Base-by-base conservation (phyloP, 1,140 invertebrate species). In the Leptinotarsa texana region DNA sequence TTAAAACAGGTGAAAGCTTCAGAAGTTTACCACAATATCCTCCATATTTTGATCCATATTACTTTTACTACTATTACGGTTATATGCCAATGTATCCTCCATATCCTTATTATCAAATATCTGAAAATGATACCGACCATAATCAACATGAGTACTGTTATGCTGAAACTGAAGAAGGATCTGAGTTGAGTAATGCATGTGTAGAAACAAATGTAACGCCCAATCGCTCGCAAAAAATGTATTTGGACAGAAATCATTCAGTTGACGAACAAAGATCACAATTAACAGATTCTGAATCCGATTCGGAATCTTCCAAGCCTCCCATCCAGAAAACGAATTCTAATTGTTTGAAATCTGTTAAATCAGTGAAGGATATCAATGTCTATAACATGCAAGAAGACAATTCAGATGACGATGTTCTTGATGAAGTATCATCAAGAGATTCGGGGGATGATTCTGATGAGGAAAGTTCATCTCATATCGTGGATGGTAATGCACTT, bases 361-460 rank as follows among this genome's bases (percentile, higher is more conserved):
- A 83, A 74, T 89, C 88, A 3, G 88, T 89, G 2, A 83, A 85
- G 51, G 86, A 89, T 80, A 85, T 89, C 5, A 85, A 86, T 67
- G 74, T 87, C 6, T 88, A 87, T 73, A 82, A 74, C 69, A 33
- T 63, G 11, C 15, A 48, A 8, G 72, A 77, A 17, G 74, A 69
- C 11, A 24, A 51, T 66, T 75, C 74, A 13, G 67, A 75, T 21
- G 78, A 77, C 51, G 75, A 75, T 18, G 47, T 72, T 18, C 63
- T 73, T 15, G 78, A 72, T 8, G 80, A 79, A 33, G 75, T 77
- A 11, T 51, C 42, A 48, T 70, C 74, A 24, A 79, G 79, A 72
- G 76, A 75, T 75, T 73, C 78, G 22, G 49, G 77, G 18, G 79
- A 80, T 17, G 72, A 78, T 33, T 75, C 76, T 62, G 74, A 75